A percentile compares a stretch with the other conserved stretches of the same genome.
phyloP scores from a whole-genome alignment of 2,888 invertebrate species.

The Caenorhabditis wallacei region DNA sequence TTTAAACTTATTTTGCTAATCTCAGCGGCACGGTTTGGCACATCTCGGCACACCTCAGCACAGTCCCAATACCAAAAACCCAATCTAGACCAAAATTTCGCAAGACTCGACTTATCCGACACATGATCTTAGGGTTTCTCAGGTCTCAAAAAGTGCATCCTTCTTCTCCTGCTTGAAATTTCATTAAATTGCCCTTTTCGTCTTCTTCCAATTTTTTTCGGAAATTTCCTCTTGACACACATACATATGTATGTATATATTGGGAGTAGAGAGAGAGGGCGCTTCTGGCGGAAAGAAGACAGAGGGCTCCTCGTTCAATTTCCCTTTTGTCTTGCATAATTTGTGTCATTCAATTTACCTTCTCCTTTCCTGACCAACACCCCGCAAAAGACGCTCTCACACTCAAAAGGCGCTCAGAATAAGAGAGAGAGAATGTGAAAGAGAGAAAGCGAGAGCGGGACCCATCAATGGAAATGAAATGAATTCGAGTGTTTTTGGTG shows the following conservation, averaged over 20 bases:
- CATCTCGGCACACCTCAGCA: too few species aligned
- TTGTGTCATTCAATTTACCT: conserved; percentile 66
- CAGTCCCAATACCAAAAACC: too few species aligned
- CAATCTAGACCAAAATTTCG: too few species aligned
- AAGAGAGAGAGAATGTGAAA: conserved; percentile 16
- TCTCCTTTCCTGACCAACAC: conserved; percentile 56
- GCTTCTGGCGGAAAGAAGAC: conserved; percentile 15
- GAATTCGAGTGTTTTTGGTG: conserved; percentile 66
- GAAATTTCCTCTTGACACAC: conserved; percentile 21
- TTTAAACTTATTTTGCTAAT: too few species aligned
- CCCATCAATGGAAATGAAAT: conserved; percentile 66
- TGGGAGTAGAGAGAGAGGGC: neutral
- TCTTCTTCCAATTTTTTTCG: conserved; percentile 8
- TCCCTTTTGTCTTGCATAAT: conserved; percentile 65
- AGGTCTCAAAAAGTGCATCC: neutral
- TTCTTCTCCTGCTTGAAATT: neutral
- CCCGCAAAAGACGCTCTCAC: conserved; percentile 35
- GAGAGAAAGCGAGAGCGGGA: conserved; percentile 28
- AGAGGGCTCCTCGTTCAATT: conserved; percentile 49
- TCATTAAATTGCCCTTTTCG: neutral
- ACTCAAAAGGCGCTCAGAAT: conserved; percentile 34
- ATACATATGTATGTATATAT: conserved; percentile 25
- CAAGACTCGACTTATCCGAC: too few species aligned
- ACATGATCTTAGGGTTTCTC: too few species aligned
- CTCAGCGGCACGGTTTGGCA: too few species aligned